Evolutionary conservation across 2,888 invertebrate genomes (phyloP).

Genomic region (Tipula helvola): DNA sequence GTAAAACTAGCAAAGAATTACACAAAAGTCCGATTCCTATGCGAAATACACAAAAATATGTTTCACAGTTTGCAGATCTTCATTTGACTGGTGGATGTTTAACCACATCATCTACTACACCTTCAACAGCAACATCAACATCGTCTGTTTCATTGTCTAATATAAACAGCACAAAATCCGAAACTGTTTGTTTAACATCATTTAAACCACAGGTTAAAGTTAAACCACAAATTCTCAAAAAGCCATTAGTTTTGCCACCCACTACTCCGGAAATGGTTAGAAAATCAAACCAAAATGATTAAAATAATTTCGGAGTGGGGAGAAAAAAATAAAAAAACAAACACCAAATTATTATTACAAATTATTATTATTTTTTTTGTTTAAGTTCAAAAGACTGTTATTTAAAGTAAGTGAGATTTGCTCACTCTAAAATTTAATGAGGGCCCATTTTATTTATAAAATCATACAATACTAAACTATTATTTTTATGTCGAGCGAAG

Average conservation of each 20-base stretch:
- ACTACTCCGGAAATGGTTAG: conserved; percentile 19
- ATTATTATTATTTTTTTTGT: neutral
- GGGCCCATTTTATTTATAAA: neutral
- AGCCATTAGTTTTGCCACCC: conserved; percentile 33
- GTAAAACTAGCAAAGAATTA: conserved; percentile 19
- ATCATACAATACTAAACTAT: neutral
- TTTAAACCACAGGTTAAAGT: conserved; percentile 64
- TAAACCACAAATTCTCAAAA: conserved; percentile 69
- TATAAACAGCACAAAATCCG: conserved; percentile 20
- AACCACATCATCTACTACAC: conserved; percentile 15
- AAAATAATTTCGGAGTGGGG: neutral
- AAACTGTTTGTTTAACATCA: conserved; percentile 14
- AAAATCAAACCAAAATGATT: neutral
- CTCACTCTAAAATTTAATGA: neutral
- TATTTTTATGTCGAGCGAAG: neutral
- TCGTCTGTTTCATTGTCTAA: conserved; percentile 22
- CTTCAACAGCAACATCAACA: conserved; percentile 22
- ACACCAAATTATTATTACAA: neutral
- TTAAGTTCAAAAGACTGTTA: neutral
- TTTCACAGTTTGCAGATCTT: conserved; percentile 50
- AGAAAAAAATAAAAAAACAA: neutral
- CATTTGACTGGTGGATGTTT: conserved; percentile 45
- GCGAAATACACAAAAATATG: conserved; percentile 48
- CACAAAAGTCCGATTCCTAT: conserved; percentile 41
- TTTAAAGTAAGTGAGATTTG: neutral